A percentile compares a stretch with the other conserved stretches of the same genome.
Conservation (phyloP, 1,140 invertebrate genomes). For the Eupeodes corollae region DNA sequence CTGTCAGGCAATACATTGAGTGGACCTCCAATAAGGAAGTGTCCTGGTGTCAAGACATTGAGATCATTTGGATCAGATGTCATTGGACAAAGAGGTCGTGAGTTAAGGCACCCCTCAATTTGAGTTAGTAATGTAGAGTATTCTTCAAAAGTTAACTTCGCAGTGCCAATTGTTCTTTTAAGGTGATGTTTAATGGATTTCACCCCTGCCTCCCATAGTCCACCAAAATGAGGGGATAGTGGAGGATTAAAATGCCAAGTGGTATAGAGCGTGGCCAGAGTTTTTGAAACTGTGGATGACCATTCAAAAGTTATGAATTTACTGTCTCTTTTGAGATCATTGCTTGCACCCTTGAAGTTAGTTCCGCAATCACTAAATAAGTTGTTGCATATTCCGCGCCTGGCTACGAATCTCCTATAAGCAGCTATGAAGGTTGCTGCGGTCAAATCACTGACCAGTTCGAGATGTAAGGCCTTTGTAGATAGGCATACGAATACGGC, state of each 20-base stretch:
- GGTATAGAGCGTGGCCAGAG: too few relatives aligned
- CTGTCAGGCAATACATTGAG: constrained; percentile 14
- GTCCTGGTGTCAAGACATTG: constrained; percentile 19
- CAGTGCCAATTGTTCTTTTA: constrained; percentile 3
- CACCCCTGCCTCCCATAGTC: constrained; percentile 16
- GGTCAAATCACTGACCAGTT: too few relatives aligned
- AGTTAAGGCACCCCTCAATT: constrained; percentile 20
- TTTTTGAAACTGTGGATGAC: too few relatives aligned
- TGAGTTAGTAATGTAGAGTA: constrained; percentile 10
- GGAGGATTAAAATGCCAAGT: constrained; percentile 12
- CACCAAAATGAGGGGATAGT: constrained; percentile 15
- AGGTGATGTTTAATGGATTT: constrained; percentile 14
- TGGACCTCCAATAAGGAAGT: constrained; percentile 27
- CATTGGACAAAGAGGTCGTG: constrained; percentile 12
- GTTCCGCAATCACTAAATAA: too few relatives aligned
- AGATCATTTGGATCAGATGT: constrained; percentile 17
- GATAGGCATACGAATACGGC: too few relatives aligned
- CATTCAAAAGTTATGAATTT: too few relatives aligned
- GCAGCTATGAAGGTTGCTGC: too few relatives aligned
- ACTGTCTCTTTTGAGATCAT: too few relatives aligned
- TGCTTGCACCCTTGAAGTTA: too few relatives aligned
- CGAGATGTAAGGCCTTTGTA: too few relatives aligned
- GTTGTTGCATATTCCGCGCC: too few relatives aligned
- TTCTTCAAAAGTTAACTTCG: constrained; percentile 14
- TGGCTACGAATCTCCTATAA: too few relatives aligned